Conservation (phyloP, 2,113 vertebrate genomes). For the Zingel zingel region DNA sequence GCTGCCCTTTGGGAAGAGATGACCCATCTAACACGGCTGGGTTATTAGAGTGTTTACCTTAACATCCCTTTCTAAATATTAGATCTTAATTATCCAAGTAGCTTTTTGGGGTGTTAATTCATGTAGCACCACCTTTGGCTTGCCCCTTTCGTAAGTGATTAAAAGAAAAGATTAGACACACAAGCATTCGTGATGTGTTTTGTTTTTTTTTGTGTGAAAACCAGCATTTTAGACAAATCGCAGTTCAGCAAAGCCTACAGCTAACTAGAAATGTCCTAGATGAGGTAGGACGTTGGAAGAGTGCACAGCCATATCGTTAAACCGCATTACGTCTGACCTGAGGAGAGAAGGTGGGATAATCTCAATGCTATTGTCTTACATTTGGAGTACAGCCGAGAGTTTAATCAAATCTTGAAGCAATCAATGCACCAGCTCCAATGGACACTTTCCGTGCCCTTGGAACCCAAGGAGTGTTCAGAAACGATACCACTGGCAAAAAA, state of each 20-base stretch:
- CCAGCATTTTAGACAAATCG: neutral
- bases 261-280: slow-evolving; percentile 46
- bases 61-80: slow-evolving; percentile 56
- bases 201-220: neutral
- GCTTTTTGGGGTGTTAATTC: slow-evolving; percentile 38
- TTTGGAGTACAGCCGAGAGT: slow-evolving; percentile 72
- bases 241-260: slow-evolving; percentile 17
- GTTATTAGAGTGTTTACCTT: slow-evolving; percentile 65
- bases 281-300: slow-evolving; percentile 51
- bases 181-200: neutral
- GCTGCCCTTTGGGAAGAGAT: slow-evolving; percentile 60
- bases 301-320: slow-evolving; percentile 58
- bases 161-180: slow-evolving; percentile 8
- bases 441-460: slow-evolving; percentile 75
- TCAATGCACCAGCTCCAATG: slow-evolving; percentile 73
- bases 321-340: slow-evolving; percentile 76
- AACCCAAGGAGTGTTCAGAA: slow-evolving; percentile 74
- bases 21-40: slow-evolving; percentile 48
- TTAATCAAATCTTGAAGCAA: slow-evolving; percentile 83
- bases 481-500: slow-evolving; percentile 68
- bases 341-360: slow-evolving; percentile 78
- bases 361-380: slow-evolving; percentile 81
- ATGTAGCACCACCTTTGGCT: neutral
- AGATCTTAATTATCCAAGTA: slow-evolving; percentile 58
- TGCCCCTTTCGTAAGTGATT: slow-evolving; percentile 13